Conservation (phyloP, 2,113 vertebrate genomes). For the Bos javanicus region DNA sequence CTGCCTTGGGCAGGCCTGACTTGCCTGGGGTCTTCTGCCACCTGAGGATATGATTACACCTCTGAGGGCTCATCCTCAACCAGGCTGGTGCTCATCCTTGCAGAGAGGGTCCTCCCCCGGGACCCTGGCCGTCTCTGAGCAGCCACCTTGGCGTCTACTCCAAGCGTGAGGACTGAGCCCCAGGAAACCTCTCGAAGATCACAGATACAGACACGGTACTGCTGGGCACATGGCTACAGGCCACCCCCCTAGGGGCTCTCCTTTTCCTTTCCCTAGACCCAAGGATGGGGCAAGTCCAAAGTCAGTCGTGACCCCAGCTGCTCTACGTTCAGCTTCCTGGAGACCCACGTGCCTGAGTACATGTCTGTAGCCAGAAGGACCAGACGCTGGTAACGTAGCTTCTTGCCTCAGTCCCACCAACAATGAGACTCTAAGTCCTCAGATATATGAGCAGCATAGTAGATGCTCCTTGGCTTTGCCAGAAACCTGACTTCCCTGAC, state of each 20-base stretch:
- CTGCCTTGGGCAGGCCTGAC: neutral
- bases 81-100: neutral
- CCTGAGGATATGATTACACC: too few species aligned
- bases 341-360: neutral
- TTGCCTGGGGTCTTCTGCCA: neutral
- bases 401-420: neutral
- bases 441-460: neutral
- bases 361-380: neutral
- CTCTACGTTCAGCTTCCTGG: neutral
- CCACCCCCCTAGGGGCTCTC: neutral
- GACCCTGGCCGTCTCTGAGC: neutral
- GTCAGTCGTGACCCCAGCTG: neutral
- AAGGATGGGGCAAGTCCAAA: neutral
- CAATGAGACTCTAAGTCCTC: neutral
- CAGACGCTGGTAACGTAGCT: neutral
- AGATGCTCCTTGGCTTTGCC: neutral
- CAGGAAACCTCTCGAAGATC: neutral
- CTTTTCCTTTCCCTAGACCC: neutral
- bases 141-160: neutral
- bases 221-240: neutral
- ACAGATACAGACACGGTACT: neutral
- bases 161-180: neutral
- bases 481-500: neutral
- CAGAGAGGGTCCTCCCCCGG: neutral
- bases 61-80: neutral